phyloP scores from a whole-genome alignment of 2,797 vertebrate genomes.

The Eidolon dupreanum region DNA sequence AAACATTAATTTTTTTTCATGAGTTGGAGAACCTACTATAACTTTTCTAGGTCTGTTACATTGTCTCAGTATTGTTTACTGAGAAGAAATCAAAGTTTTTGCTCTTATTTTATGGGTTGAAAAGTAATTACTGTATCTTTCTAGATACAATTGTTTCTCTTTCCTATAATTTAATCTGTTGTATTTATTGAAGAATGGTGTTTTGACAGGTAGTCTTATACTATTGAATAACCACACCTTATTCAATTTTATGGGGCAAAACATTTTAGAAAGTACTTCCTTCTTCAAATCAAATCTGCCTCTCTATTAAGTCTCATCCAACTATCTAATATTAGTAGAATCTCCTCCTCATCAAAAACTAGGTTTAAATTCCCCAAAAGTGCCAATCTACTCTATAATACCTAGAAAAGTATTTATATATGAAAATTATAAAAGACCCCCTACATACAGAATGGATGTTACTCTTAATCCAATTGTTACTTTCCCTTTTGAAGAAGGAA shows the following conservation, averaged over 20 bases:
- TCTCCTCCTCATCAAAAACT: background rate
- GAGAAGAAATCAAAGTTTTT: background rate
- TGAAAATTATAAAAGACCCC: background rate
- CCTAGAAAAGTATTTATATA: background rate
- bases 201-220: background rate
- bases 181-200: background rate
- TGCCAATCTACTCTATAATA: background rate
- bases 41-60: slow-evolving; percentile 5
- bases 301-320: background rate
- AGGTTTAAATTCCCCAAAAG: slow-evolving; percentile 11
- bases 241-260: background rate
- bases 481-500: slow-evolving; percentile 39
- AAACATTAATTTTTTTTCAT: background rate
- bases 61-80: background rate
- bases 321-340: background rate
- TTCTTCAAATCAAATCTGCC: slow-evolving; percentile 27
- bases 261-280: background rate
- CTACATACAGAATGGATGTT: background rate
- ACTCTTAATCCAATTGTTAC: background rate
- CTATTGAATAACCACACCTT: background rate
- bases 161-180: background rate
- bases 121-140: background rate
- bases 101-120: background rate
- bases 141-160: background rate
- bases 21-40: background rate